Evolutionary conservation across 2,113 vertebrate genomes (phyloP).

Genomic region (Gymnogyps californianus): DNA sequence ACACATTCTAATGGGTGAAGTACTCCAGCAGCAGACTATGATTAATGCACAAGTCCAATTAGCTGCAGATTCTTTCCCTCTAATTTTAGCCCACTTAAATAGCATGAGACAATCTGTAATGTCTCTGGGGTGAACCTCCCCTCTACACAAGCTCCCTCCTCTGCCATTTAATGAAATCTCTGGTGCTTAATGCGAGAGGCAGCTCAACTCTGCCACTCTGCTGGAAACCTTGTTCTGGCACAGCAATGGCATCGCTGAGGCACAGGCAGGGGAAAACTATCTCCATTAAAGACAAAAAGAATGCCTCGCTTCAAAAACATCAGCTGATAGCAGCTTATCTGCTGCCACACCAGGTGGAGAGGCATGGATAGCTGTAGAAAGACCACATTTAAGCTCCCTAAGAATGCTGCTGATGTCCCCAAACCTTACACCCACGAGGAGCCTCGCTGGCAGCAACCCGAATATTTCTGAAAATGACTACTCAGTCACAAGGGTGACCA

Average conservation of each 20-base stretch:
- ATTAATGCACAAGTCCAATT: slow-evolving; percentile 70
- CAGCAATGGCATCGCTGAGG: not conserved
- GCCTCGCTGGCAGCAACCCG: not conserved
- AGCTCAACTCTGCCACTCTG: slow-evolving; percentile 47
- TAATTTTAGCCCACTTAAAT: slow-evolving; percentile 66
- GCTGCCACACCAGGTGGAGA: not conserved
- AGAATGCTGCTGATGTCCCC: not conserved
- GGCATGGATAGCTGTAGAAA: not conserved
- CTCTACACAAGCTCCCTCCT: slow-evolving; percentile 20
- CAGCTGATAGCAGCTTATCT: not conserved
- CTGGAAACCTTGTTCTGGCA: not conserved
- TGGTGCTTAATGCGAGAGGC: slow-evolving; percentile 37
- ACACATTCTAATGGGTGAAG: slow-evolving; percentile 70
- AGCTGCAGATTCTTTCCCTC: slow-evolving; percentile 61
- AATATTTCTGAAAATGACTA: not conserved
- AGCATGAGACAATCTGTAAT: slow-evolving; percentile 47
- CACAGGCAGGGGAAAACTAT: not conserved
- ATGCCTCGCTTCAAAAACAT: not conserved
- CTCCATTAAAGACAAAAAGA: not conserved
- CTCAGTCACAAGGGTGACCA: not conserved
- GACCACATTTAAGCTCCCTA: not conserved
- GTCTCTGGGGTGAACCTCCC: slow-evolving; percentile 62
- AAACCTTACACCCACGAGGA: not conserved
- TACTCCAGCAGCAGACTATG: slow-evolving; percentile 62
- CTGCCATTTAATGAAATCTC: slow-evolving; percentile 63